These are phyloP conservation scores for Spheniscus mendiculus DNA, from an alignment of 2,113 vertebrate species.

Conservation along the genomic window DNA sequence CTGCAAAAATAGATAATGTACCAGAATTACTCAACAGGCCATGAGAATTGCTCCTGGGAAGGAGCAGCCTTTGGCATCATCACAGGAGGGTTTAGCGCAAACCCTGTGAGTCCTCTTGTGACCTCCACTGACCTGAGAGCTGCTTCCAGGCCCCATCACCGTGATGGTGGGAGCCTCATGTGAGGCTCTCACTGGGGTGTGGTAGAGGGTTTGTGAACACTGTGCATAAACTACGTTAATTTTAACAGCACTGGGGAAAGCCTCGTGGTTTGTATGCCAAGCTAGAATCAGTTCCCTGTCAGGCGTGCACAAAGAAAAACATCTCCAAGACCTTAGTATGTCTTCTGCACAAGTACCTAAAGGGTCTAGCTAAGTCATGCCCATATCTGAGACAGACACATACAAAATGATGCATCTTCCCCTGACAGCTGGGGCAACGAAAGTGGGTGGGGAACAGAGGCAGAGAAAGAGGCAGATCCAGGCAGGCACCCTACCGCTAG, in stretches of 20 bases:
- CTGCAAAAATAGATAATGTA: background rate
- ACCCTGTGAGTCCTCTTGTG: background rate
- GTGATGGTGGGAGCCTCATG: fast-evolving
- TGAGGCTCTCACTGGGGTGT: background rate
- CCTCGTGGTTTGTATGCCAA: background rate
- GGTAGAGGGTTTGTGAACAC: background rate
- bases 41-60: background rate
- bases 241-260: background rate
- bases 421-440: background rate
- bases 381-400: background rate
- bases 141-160: background rate
- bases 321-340: background rate
- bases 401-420: background rate
- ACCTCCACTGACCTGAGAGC: background rate
- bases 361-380: background rate
- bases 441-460: background rate
- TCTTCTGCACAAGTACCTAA: background rate
- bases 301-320: background rate
- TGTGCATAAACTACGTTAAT: fast-evolving
- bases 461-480: background rate
- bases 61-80: background rate
- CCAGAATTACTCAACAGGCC: background rate
- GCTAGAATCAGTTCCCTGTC: background rate
- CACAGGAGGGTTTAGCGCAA: background rate
- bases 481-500: background rate